These are phyloP conservation scores for Momotus momota DNA, from an alignment of 2,797 vertebrate species.

Conservation along the genomic window DNA sequence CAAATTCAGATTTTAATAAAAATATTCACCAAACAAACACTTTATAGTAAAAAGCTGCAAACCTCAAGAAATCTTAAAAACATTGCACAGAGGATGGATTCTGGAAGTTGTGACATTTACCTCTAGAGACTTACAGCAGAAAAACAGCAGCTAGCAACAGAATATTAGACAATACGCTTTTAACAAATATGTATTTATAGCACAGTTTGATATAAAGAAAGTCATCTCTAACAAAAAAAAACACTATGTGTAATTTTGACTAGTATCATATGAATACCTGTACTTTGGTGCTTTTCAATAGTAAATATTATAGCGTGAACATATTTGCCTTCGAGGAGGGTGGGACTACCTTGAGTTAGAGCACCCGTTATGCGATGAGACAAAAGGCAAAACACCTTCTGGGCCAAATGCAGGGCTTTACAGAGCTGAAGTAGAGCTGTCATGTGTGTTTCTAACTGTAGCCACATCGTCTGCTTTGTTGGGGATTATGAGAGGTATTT, in stretches of 20 bases:
- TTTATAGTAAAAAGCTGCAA: background rate
- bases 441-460: accelerated
- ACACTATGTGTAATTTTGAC: background rate
- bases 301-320: background rate
- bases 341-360: background rate
- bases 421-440: background rate
- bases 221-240: background rate
- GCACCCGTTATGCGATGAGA: accelerated
- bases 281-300: background rate
- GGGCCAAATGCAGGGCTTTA: background rate
- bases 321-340: background rate
- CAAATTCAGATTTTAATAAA: background rate
- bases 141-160: background rate
- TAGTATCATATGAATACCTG: background rate
- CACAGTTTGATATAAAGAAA: background rate
- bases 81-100: background rate
- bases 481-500: accelerated
- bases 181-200: background rate
- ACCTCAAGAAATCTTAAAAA: background rate
- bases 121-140: background rate
- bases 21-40: background rate
- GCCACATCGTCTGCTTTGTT: background rate
- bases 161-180: background rate
- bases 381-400: background rate
- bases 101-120: background rate